These are phyloP conservation scores for Anarhynchus alexandrinus DNA, from an alignment of 2,113 vertebrate species.

Conservation along the genomic window DNA sequence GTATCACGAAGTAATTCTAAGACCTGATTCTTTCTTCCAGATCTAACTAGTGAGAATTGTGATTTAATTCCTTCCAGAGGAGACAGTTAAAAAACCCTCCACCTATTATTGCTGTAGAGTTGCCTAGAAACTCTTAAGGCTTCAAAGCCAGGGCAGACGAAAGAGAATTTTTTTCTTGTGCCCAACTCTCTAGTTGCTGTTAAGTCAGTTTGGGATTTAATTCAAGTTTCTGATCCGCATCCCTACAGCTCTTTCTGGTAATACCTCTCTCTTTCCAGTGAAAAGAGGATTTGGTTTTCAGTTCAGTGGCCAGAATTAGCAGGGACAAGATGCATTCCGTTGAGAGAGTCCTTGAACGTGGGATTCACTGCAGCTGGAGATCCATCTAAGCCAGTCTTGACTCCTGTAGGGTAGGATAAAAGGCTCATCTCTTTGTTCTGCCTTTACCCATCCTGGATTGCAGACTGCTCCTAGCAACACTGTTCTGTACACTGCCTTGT, in stretches of 20 bases:
- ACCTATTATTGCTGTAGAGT: not conserved
- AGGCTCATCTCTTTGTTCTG: not conserved
- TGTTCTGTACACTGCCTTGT: not conserved
- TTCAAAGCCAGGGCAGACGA: not conserved
- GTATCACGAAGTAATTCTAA: not conserved
- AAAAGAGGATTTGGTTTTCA: conserved; percentile 7
- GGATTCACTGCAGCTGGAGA: not conserved
- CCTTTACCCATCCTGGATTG: not conserved
- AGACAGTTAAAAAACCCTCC: not conserved
- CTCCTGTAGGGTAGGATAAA: not conserved
- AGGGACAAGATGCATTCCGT: not conserved
- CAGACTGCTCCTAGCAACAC: not conserved
- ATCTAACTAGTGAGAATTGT: not conserved
- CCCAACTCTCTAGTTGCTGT: not conserved
- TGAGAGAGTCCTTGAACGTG: not conserved
- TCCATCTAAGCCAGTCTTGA: not conserved
- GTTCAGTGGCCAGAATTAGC: not conserved
- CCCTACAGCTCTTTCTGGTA: not conserved
- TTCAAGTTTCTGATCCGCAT: not conserved
- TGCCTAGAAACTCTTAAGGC: not conserved
- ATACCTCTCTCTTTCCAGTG: not conserved
- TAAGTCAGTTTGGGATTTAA: not conserved
- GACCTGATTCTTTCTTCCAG: not conserved
- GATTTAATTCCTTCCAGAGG: not conserved
- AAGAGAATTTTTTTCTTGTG: not conserved